Percentiles rank a stretch among this genome's conserved stretches.
Evolutionary conservation across 1,140 invertebrate genomes (phyloP).

Genomic region (Hirudo medicinalis): DNA sequence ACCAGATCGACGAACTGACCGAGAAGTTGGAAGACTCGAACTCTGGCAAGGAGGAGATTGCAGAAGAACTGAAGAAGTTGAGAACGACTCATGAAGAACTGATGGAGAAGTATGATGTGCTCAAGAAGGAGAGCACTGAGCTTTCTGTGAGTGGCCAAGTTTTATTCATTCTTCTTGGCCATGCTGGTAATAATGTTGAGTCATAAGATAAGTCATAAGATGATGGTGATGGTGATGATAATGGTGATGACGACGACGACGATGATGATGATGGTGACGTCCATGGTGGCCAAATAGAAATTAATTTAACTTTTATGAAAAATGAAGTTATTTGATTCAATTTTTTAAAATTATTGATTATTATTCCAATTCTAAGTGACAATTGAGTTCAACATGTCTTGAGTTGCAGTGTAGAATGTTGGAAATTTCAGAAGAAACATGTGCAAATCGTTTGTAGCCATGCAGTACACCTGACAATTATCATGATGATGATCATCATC

Average conservation of each 20-base stretch:
- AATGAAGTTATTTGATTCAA: too few relatives aligned
- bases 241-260: background rate
- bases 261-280: background rate
- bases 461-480: too few relatives aligned
- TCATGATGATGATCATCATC: too few relatives aligned
- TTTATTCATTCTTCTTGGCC: background rate
- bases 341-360: too few relatives aligned
- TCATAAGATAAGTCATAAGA: background rate
- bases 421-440: too few relatives aligned
- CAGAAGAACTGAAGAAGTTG: conserved; percentile 21
- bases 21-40: conserved; percentile 14
- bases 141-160: background rate
- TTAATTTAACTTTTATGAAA: too few relatives aligned
- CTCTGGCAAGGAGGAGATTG: background rate
- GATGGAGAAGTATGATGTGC: background rate
- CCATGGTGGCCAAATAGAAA: too few relatives aligned
- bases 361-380: too few relatives aligned
- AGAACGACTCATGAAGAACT: conserved; percentile 10
- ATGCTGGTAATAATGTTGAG: background rate
- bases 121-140: background rate
- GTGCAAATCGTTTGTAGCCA: too few relatives aligned
- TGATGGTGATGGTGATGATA: background rate
- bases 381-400: too few relatives aligned
- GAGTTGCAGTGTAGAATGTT: too few relatives aligned
- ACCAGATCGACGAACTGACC: conserved; percentile 12